These are phyloP conservation scores for Bothrops jararaca DNA, from an alignment of 2,113 vertebrate genomes.

Conservation along the genomic window DNA sequence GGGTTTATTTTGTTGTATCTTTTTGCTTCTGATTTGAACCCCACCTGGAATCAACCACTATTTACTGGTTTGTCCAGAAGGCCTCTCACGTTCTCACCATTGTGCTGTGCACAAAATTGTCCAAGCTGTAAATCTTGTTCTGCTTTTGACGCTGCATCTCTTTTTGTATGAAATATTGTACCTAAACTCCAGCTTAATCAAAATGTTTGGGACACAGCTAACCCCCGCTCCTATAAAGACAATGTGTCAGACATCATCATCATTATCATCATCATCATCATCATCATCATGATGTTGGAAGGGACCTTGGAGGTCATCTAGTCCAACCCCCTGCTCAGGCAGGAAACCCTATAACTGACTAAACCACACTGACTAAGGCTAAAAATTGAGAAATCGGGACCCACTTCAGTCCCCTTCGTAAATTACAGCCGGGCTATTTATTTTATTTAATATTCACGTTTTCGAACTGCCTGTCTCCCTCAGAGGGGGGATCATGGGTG, in stretches of 20 bases:
- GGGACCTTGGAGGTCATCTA: no score
- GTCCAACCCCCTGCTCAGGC: no score
- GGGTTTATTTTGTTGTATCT: background rate
- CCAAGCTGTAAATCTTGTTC: background rate
- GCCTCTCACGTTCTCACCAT: background rate
- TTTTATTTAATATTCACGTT: background rate
- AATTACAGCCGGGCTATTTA: background rate
- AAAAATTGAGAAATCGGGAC: background rate
- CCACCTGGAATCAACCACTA: background rate
- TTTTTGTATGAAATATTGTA: background rate
- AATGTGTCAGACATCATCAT: constrained; percentile 10
- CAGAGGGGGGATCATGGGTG: background rate
- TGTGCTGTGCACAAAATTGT: background rate
- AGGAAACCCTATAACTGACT: background rate
- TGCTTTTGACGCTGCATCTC: background rate
- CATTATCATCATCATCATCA: no score
- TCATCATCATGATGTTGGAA: no score
- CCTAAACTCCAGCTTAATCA: no score
- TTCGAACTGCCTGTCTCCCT: background rate
- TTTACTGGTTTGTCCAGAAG: background rate
- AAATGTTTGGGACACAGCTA: background rate
- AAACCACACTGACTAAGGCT: background rate
- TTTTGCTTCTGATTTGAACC: background rate
- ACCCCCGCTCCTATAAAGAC: background rate
- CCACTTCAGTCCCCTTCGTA: background rate